Base-by-base conservation (phyloP, 1,140 invertebrate species). In the Brachionus calyciflorus region DNA sequence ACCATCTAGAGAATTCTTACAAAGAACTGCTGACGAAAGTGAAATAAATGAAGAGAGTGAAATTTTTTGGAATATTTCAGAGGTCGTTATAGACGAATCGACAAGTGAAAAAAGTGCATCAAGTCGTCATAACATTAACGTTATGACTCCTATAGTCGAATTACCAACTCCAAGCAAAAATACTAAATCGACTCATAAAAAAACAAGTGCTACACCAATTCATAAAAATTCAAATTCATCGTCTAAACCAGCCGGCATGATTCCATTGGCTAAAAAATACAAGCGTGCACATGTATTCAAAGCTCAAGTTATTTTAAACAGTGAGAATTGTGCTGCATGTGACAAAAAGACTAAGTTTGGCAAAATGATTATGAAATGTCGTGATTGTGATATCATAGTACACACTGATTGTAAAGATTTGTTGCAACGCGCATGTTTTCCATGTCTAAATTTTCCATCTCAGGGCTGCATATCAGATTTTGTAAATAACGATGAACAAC, bases 111-210 rank as follows among this genome's bases (percentile, higher is more conserved):
- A 60, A 21, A 24, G 40, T 21, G 30, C 57, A n/a, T 19, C 19
- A 14, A 65, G 17, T 10, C 60, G 37, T 6, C 40, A 6, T 14
- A 65, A 65, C 10, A 24, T 65, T n/a, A 65, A 73, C 46, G 51
- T 73, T n/a, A 73, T 73, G 69, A 51, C 69, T 24, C 69, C 73
- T 28, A 76, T 57, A 7, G 73, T 48, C 17, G 73, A 76, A 63
- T 37, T 28, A 24, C 37, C 53, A 63, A 65, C 60, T 1, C 60
- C 60, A 26, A 65, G 21, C 10, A 65, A 65, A 44, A 63, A 4
- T 14, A n/a, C 21, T 1, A 63, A 44, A 65, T 46, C 60, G 9
- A n/a, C 40, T 21, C 40, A 65, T 9, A 65, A 65, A 65, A 41
- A 65, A 65, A 65, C 60, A 65, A 65, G 14, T 24, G 37, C 60